phyloP scores from a whole-genome alignment of 2,113 vertebrate genomes.

The Labrus mixtus region DNA sequence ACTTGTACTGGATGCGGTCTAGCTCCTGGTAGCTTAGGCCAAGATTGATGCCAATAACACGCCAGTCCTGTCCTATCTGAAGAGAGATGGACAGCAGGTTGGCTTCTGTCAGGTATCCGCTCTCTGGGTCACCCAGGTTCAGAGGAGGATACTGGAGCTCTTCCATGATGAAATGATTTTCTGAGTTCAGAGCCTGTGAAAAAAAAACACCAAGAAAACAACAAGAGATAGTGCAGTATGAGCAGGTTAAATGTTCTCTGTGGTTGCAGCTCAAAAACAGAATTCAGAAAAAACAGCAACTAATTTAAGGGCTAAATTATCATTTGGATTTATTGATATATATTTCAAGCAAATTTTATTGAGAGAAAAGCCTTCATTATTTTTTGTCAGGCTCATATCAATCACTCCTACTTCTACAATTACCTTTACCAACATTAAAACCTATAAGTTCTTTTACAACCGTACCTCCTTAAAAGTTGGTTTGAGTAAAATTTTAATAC shows the following conservation, averaged over 20 bases:
- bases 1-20: conserved; percentile 87
- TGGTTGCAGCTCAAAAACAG: not conserved
- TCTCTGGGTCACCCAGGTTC: conserved; percentile 94
- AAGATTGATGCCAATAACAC: conserved; percentile 89
- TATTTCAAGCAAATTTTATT: too few species aligned
- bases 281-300: not conserved
- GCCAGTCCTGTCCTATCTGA: conserved; percentile 91
- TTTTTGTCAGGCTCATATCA: too few species aligned
- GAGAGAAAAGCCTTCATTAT: too few species aligned
- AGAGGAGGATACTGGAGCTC: conserved; percentile 82
- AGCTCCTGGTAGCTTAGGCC: conserved; percentile 89
- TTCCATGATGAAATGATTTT: conserved; percentile 68
- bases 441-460: too few species aligned
- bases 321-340: too few species aligned
- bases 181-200: conserved; percentile 66
- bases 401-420: not conserved
- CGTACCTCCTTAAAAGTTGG: too few species aligned
- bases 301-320: not conserved
- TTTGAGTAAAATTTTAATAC: too few species aligned
- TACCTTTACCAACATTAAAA: too few species aligned
- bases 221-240: not conserved
- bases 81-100: conserved; percentile 92
- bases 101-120: conserved; percentile 93
- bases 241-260: not conserved
- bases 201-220: conserved; percentile 34